Percentiles rank a stretch among this genome's conserved stretches.
phyloP scores from a whole-genome alignment of 2,888 invertebrate species.

The Resseliella maxima region DNA sequence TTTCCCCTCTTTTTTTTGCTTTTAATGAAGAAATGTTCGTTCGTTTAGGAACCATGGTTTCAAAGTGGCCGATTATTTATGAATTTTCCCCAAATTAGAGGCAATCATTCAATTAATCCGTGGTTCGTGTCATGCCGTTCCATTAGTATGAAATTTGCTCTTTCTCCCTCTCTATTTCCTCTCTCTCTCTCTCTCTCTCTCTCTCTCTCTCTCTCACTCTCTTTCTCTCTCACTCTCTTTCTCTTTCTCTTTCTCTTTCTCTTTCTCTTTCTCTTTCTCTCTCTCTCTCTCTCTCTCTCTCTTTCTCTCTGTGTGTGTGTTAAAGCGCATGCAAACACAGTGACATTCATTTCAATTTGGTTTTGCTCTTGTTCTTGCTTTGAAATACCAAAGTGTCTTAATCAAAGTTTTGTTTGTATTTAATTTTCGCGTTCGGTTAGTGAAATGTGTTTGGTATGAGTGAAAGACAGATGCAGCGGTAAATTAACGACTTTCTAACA shows the following conservation, averaged over 20 bases:
- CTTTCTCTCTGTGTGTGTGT: not conserved
- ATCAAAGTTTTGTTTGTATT: constrained; percentile 39
- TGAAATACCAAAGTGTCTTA: not conserved
- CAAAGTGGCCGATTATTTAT: not conserved
- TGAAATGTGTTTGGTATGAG: not conserved
- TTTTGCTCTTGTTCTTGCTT: not conserved
- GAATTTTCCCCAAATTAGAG: not conserved
- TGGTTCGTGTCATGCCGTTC: not conserved
- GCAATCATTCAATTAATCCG: constrained; percentile 13
- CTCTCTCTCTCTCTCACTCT: too few relatives aligned
- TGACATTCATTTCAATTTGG: not conserved
- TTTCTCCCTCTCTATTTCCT: too few relatives aligned
- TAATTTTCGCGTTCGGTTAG: not conserved
- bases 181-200: too few relatives aligned
- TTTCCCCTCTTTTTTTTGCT: not conserved
- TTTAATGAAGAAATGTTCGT: not conserved
- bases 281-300: too few relatives aligned
- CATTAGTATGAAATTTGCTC: not conserved
- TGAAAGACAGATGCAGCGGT: not conserved
- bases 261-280: too few relatives aligned
- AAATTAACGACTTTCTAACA: not conserved
- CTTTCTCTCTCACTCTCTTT: too few relatives aligned
- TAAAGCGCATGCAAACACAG: not conserved
- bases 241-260: too few relatives aligned
- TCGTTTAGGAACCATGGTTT: not conserved